Conservation (phyloP, 2,888 invertebrate species). For the Rotaria magnacalcarata region DNA sequence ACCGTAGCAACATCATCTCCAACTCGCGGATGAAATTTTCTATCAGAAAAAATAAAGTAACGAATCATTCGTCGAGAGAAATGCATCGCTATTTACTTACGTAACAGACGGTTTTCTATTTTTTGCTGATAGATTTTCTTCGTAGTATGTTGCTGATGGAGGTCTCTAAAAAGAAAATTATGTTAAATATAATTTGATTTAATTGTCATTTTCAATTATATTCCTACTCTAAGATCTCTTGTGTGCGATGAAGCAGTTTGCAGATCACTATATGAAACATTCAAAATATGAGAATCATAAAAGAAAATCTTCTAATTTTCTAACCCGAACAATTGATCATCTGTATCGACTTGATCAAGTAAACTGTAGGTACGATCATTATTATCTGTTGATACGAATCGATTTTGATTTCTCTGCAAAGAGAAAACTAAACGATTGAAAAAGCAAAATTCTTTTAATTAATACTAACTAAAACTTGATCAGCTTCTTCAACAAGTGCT, state of each 20-base stretch:
- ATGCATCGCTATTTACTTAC: conserved; percentile 55
- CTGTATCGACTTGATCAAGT: conserved; percentile 50
- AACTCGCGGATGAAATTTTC: conserved; percentile 46
- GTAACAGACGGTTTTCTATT: conserved; percentile 50
- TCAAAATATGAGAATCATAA: neutral
- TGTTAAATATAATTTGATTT: too few relatives aligned
- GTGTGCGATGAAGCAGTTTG: neutral
- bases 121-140: neutral
- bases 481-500: conserved; percentile 57
- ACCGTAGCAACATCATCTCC: neutral
- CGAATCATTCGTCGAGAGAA: neutral
- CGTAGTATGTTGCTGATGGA: conserved; percentile 51
- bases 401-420: conserved; percentile 47
- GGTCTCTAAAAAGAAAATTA: conserved; percentile 46
- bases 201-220: neutral
- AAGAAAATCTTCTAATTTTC: neutral
- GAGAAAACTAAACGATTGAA: neutral
- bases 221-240: neutral
- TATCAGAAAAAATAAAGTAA: conserved; percentile 37
- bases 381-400: neutral
- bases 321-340: conserved; percentile 49
- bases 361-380: conserved; percentile 1
- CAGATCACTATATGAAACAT: neutral
- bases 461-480: conserved; percentile 54
- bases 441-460: neutral